Percentiles rank a stretch among this genome's conserved stretches.
Conservation (phyloP, 2,797 vertebrate genomes). For the Carduelis carduelis region DNA sequence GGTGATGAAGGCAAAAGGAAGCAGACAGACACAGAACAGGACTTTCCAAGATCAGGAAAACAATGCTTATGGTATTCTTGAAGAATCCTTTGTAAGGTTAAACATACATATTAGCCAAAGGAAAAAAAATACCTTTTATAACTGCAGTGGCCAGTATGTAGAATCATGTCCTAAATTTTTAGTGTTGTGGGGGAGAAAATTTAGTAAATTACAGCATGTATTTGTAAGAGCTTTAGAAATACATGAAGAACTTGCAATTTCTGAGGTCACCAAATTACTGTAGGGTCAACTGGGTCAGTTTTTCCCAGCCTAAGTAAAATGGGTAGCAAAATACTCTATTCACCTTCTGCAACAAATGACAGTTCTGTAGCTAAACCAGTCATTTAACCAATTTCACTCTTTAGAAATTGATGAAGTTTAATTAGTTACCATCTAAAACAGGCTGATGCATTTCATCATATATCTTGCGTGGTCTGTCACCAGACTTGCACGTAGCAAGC, state of each 20-base stretch:
- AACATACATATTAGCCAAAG: neutral
- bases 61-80: neutral
- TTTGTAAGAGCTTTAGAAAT: neutral
- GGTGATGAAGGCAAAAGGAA: neutral
- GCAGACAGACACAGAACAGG: neutral
- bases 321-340: neutral
- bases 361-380: neutral
- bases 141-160: neutral
- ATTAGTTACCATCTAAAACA: slow-evolving; percentile 32
- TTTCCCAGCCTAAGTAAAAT: neutral
- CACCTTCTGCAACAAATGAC: neutral
- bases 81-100: neutral
- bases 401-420: neutral
- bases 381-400: neutral
- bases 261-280: neutral
- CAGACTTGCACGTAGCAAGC: neutral
- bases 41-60: neutral
- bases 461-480: neutral
- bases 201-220: neutral
- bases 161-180: neutral
- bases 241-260: neutral
- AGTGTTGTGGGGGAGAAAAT: neutral
- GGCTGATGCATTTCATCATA: slow-evolving; percentile 3
- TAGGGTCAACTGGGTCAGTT: neutral
- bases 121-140: neutral